Percentiles rank a stretch among this genome's conserved stretches.
Evolutionary conservation across 2,888 invertebrate species (phyloP).

Genomic region (Odontothrips loti): DNA sequence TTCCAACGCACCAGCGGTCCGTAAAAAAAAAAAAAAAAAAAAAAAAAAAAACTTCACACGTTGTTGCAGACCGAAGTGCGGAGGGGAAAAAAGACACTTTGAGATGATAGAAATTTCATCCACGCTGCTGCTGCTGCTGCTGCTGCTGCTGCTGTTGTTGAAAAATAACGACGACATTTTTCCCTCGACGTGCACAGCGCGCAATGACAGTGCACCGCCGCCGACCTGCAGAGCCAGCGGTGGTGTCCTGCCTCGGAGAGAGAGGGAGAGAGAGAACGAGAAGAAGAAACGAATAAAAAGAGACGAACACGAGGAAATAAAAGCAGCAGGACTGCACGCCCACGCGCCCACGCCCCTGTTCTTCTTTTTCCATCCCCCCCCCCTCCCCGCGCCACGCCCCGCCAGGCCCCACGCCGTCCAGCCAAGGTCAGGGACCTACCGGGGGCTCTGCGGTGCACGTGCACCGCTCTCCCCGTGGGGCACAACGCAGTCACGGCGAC

Average conservation of each 20-base stretch:
- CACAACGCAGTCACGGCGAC: no score
- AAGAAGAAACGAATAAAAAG: neutral
- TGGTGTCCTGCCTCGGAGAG: no score
- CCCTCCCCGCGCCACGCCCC: neutral
- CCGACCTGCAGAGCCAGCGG: no score
- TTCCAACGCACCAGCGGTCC: no score
- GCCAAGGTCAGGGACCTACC: constrained; percentile 15
- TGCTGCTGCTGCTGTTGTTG: no score
- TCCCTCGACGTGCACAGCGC: neutral
- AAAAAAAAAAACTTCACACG: no score
- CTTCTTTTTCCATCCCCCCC: neutral
- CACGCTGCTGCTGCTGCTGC: no score
- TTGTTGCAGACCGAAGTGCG: no score
- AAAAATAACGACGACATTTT: no score
- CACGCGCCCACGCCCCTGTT: neutral
- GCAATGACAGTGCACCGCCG: neutral
- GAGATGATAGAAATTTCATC: no score
- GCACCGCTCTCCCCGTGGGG: neutral
- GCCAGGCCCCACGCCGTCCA: neutral
- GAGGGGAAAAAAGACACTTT: no score
- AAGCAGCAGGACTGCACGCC: neutral
- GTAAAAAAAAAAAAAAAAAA: no score
- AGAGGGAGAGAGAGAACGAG: neutral
- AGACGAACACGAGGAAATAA: neutral
- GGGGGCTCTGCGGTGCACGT: neutral